phyloP scores from a whole-genome alignment of 2,888 invertebrate genomes.

The Archaeoteleia sp. region DNA sequence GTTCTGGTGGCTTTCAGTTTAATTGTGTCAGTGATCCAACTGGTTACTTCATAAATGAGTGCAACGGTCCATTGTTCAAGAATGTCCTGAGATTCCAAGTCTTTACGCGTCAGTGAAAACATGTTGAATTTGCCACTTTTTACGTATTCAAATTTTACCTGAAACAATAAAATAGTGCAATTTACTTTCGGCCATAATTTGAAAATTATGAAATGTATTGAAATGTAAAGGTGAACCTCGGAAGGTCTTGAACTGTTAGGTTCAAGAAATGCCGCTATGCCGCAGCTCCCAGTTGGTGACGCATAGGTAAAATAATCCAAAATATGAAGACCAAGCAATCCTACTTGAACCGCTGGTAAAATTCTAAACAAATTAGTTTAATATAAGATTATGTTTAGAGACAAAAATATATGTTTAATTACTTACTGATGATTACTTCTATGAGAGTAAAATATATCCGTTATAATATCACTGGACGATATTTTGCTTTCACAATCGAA shows the following conservation, averaged over 20 bases:
- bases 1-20: conserved; percentile 68
- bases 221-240: conserved; percentile 56
- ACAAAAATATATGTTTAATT: background rate
- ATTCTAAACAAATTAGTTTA: conserved; percentile 55
- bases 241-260: conserved; percentile 61
- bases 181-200: too few relatives aligned
- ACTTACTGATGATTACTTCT: conserved; percentile 69
- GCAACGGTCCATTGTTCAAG: conserved; percentile 70
- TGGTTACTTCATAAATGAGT: conserved; percentile 62
- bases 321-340: conserved; percentile 65
- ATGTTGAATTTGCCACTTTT: conserved; percentile 60
- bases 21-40: conserved; percentile 64
- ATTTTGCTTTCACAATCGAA: conserved; percentile 67
- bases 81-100: conserved; percentile 59
- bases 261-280: conserved; percentile 66
- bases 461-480: conserved; percentile 59
- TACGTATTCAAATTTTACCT: conserved; percentile 64
- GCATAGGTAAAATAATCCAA: conserved; percentile 70
- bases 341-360: conserved; percentile 65
- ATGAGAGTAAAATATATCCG: conserved; percentile 66
- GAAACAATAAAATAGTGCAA: conserved; percentile 8
- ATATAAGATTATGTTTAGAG: conserved; percentile 14
- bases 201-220: background rate
- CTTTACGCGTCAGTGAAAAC: conserved; percentile 63
- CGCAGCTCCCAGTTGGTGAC: conserved; percentile 70